These are phyloP conservation scores for Boleophthalmus pectinirostris DNA, from an alignment of 2,113 vertebrate species.

Conservation along the genomic window DNA sequence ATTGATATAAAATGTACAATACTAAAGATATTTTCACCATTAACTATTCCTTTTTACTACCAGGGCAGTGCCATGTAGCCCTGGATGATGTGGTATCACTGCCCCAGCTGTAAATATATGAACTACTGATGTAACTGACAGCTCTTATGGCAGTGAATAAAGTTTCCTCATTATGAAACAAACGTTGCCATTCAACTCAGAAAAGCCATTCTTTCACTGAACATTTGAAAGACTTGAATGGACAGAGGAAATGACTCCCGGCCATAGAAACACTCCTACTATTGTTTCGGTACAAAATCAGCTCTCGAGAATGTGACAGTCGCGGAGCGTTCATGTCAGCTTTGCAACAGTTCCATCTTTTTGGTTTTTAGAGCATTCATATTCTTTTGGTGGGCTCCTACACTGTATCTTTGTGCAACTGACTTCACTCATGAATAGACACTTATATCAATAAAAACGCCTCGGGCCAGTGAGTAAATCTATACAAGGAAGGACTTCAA, in stretches of 20 bases:
- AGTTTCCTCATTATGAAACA: constrained; percentile 22
- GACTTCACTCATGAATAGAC: constrained; percentile 11
- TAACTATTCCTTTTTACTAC: neutral
- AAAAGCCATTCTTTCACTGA: constrained; percentile 34
- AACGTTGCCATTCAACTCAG: constrained; percentile 28
- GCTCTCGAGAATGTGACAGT: constrained; percentile 14
- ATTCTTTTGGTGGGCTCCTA: neutral
- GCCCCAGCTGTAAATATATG: neutral
- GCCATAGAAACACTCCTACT: constrained; percentile 27
- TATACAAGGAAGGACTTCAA: constrained; percentile 36
- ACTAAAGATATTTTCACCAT: too few relatives aligned
- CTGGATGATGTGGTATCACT: neutral
- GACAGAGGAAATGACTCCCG: constrained; percentile 12
- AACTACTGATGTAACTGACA: constrained; percentile 31
- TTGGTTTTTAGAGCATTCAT: constrained; percentile 10
- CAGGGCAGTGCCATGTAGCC: neutral
- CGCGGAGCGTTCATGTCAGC: constrained; percentile 18
- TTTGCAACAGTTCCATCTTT: constrained; percentile 2
- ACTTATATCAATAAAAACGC: constrained; percentile 20
- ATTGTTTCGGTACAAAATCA: constrained; percentile 36
- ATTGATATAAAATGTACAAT: too few relatives aligned
- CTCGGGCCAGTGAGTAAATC: constrained; percentile 23
- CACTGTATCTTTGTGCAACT: constrained; percentile 8
- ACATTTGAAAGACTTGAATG: constrained; percentile 27
- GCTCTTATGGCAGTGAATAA: constrained; percentile 11